These are phyloP conservation scores for Zoanthus gigantus DNA, from an alignment of 92 coral and sea anemone genomes.

Conservation along the genomic window DNA sequence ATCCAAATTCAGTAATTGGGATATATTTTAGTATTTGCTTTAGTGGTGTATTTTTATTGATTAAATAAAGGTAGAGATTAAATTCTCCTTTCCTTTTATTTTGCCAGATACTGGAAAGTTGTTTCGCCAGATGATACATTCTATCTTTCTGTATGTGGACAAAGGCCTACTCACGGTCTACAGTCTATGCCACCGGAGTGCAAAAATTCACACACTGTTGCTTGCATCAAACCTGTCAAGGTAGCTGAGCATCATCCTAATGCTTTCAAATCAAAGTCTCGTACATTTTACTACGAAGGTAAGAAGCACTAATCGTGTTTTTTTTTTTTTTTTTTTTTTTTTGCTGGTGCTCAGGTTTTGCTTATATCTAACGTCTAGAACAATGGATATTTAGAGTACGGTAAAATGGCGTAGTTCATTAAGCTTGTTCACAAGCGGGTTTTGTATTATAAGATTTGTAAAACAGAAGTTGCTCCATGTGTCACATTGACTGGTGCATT, in stretches of 20 bases:
- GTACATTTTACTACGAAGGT: conserved; percentile 39
- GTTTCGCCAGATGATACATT: not conserved
- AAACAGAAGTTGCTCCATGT: no score
- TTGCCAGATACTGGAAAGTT: conserved; percentile 12
- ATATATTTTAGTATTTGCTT: not conserved
- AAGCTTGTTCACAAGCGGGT: no score
- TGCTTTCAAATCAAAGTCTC: not conserved
- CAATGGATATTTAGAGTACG: no score
- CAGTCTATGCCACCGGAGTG: not conserved
- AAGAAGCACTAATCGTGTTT: not conserved
- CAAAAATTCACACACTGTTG: not conserved
- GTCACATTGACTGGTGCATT: no score
- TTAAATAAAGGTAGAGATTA: not conserved
- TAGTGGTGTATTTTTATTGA: no score
- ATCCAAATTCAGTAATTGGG: no score
- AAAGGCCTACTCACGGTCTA: no score
- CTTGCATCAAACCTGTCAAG: not conserved
- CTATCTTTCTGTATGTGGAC: not conserved
- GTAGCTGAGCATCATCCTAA: not conserved
- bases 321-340: no score
- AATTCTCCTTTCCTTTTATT: not conserved
- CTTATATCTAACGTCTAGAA: no score
- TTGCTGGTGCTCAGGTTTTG: no score
- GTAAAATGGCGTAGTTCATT: no score
- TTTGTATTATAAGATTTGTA: no score